phyloP scores from a whole-genome alignment of 1,140 invertebrate species.

The Pachypsylla venusta region DNA sequence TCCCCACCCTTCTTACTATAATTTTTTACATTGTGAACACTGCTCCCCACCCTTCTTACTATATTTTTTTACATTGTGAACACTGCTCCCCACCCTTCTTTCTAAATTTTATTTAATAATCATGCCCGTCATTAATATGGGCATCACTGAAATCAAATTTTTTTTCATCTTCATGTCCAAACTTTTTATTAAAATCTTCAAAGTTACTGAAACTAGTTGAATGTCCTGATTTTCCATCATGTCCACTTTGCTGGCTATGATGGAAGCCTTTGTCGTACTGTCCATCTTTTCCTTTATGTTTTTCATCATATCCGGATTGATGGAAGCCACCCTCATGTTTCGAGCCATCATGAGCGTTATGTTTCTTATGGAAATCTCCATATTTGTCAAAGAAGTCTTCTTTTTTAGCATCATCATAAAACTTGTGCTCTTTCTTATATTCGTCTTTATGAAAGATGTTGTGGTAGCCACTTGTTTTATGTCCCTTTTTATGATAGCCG shows the following conservation, averaged over 20 bases:
- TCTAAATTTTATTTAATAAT: too few relatives aligned
- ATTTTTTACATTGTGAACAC: too few relatives aligned
- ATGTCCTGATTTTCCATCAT: constrained; percentile 30
- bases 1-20: too few relatives aligned
- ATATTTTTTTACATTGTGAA: too few relatives aligned
- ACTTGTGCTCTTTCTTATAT: constrained; percentile 54
- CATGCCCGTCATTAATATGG: too few relatives aligned
- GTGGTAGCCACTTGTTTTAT: constrained; percentile 50
- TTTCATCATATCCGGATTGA: constrained; percentile 34
- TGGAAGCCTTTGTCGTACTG: constrained; percentile 33
- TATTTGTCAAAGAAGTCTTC: constrained; percentile 43
- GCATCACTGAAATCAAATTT: constrained; percentile 25
- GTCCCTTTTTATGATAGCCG: constrained; percentile 42
- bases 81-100: too few relatives aligned
- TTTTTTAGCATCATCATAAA: constrained; percentile 51
- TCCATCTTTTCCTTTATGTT: constrained; percentile 32
- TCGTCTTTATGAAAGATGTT: constrained; percentile 57
- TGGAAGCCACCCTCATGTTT: constrained; percentile 35
- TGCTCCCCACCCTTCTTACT: too few relatives aligned
- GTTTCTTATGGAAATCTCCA: constrained; percentile 32
- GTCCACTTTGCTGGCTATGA: constrained; percentile 31
- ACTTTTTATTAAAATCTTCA: constrained; percentile 31
- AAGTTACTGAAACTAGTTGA: constrained; percentile 30
- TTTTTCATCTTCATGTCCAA: constrained; percentile 28
- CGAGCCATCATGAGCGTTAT: constrained; percentile 32